phyloP scores from a whole-genome alignment of 2,797 vertebrate genomes.

The Eutrigla gurnardus region DNA sequence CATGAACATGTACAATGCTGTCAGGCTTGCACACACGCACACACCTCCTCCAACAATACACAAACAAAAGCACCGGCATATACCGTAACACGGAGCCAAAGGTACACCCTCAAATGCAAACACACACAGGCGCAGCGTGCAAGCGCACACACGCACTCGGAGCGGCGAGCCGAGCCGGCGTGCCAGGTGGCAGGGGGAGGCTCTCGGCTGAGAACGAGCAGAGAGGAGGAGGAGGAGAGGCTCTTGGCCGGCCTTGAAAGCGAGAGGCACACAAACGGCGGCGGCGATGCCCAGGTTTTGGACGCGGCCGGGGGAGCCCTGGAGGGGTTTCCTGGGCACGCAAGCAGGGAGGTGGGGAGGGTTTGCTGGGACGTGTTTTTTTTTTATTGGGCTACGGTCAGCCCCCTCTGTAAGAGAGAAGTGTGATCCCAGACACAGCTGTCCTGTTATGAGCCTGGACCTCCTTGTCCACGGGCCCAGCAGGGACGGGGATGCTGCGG shows the following conservation, averaged over 20 bases:
- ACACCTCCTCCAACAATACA: conserved; percentile 73
- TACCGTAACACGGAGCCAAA: conserved; percentile 71
- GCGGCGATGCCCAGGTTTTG: conserved; percentile 75
- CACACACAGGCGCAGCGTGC: conserved; percentile 37
- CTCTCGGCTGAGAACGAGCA: conserved; percentile 74
- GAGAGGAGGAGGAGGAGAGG: conserved; percentile 67
- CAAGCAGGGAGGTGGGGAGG: conserved; percentile 52
- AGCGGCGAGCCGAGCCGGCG: conserved; percentile 66
- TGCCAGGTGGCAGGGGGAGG: conserved; percentile 80
- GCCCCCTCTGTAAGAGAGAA: conserved; percentile 76
- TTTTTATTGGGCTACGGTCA: conserved; percentile 59
- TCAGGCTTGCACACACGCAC: conserved; percentile 31
- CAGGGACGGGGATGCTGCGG: conserved; percentile 35
- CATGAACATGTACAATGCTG: conserved; percentile 47
- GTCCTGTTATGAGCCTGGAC: conserved; percentile 68
- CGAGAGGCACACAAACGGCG: conserved; percentile 76
- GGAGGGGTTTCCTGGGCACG: conserved; percentile 78
- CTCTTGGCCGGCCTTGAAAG: conserved; percentile 84
- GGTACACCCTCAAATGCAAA: conserved; percentile 61
- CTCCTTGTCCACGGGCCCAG: conserved; percentile 63
- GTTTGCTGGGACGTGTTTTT: conserved; percentile 43
- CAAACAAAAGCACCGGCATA: conserved; percentile 75
- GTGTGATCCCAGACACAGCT: conserved; percentile 72
- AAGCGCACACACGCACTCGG: conserved; percentile 18
- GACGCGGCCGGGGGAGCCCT: conserved; percentile 70